Base-by-base conservation (phyloP, 2,888 invertebrate species). In the Matsumyia berberina region DNA sequence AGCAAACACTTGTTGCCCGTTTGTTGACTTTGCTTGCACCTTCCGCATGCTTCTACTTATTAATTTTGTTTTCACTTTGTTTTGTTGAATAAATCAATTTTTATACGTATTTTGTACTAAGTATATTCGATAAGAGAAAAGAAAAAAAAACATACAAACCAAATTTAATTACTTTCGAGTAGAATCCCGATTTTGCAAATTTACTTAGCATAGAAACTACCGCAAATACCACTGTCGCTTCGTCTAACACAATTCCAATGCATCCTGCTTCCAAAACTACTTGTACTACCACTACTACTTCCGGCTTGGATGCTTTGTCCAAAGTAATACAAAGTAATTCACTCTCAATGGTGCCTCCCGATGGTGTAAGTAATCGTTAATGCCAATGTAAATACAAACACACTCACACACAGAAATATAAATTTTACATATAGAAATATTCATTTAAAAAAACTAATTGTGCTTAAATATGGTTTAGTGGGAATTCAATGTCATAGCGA, bases 141-240 rank as follows among this genome's bases (percentile, higher is more conserved):
- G 37, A 64, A 53, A 53, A 70, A 70, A 49, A 29, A 44, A 33
- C 29, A 53, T 49, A 66, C 29, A 73, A 83, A 62, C 39, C 57
- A 83, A 69, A 49, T 67, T 74, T 69, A 78, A 78, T 78, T 79
- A 79, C 73, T 83, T 69, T 83, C 78, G 83, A 83, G 83, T 83
- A 83, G 83, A 79, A 79, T 79, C 78, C 83, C 78, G 79, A 73
- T 62, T 73, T 69, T 73, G 67, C 49, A 78, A 67, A 69, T 69
- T 83, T 83, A 78, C 73, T 64, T 74, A 83, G 79, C 73, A 73
- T 78, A 83, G 79, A 83, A 78, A 42, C 83, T 73, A 83, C 83
- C 24, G 60, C 76, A 70, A 82, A 58, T 66, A 82, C 53, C 33
- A 55, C 58, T 64, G 81, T 70, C 44, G 72, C 67, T 83, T 83